Base-by-base conservation (phyloP, 1,140 invertebrate species). In the Microplitis demolitor region DNA sequence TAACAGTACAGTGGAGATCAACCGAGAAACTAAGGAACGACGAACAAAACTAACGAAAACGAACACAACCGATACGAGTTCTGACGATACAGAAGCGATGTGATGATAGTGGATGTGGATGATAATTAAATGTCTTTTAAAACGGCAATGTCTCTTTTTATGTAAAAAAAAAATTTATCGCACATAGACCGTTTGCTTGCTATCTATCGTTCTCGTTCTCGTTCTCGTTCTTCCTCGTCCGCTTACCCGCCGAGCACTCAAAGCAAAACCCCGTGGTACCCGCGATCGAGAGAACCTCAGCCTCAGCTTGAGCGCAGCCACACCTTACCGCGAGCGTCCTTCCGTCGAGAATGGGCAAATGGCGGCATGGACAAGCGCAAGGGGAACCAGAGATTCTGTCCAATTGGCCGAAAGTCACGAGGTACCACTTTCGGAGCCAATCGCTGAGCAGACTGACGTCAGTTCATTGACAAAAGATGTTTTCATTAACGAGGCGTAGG, bases 401-500 rank as follows among this genome's bases (percentile, higher is more conserved):
- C 68, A 8, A 82, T 87, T 87, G 82, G 86, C 31, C n/a, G 9
- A 8, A 31, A 78, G 71, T 87, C 87, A 87, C 86, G 85, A 86
- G 87, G 76, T 78, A 3, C 50, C 11, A 1, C 33, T 9, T 24
- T 9, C 1, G 13, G 16, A 69, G 60, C 87, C 87, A 88, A 88
- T 87, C 69, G 69, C 3, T 5, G 35, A 4, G 4, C 35, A 4
- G 72, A 70, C 84, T 84, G 83, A 88, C 88, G 88, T 88, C 88
- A 88, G 83, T 88, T 87, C 88, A 88, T 88, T 88, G 86, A 88
- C 83, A 82, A 85, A 84, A 85, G 82, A 83, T 83, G 80, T 84
- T 83, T 84, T 83, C 83, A 85, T 85, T 84, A 85, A 85, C 81
- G 76, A 83, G 81, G 79, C 82, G 81, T 83, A 78, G 82, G 80